phyloP scores from a whole-genome alignment of 2,113 vertebrate species.

The Chamaea fasciata region DNA sequence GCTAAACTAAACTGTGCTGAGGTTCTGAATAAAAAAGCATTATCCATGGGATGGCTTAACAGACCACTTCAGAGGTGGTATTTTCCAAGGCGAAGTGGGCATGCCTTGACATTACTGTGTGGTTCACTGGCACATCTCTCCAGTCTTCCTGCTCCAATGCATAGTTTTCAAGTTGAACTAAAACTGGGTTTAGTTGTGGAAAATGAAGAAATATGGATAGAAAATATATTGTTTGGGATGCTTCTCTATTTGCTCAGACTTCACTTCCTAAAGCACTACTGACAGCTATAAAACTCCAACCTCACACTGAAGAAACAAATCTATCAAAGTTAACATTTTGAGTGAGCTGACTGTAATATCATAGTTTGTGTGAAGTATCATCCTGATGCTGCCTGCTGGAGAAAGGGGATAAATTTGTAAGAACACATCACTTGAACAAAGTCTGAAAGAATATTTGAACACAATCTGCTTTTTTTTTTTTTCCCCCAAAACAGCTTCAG shows the following conservation, averaged over 20 bases:
- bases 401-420: background rate
- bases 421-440: background rate
- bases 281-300: background rate
- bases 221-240: background rate
- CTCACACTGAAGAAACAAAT: background rate
- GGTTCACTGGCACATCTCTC: background rate
- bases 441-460: background rate
- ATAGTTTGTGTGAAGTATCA: background rate
- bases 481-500: background rate
- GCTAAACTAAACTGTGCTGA: fast-evolving
- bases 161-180: background rate
- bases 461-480: background rate
- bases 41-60: background rate
- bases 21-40: background rate
- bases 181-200: background rate
- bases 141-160: background rate
- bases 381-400: background rate
- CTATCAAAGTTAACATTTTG: background rate
- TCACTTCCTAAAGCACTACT: background rate
- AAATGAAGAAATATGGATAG: background rate
- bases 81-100: background rate
- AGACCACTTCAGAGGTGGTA: background rate
- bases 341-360: background rate
- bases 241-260: background rate
- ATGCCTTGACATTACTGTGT: background rate